phyloP scores from a whole-genome alignment of 2,113 vertebrate genomes.

The Lepus europaeus region DNA sequence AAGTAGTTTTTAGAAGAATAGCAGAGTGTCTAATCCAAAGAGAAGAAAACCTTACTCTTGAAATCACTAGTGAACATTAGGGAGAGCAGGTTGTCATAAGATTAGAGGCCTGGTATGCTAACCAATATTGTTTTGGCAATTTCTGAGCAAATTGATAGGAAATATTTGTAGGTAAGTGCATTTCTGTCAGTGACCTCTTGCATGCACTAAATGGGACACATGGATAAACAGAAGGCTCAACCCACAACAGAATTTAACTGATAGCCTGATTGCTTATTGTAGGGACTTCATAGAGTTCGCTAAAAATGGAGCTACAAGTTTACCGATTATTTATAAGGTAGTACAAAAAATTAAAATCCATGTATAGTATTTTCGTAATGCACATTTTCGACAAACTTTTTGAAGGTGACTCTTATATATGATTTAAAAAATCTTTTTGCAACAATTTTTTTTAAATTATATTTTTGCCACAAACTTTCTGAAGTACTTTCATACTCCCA shows the following conservation, averaged over 20 bases:
- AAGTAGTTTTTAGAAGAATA: conserved; percentile 49
- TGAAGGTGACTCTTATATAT: no score
- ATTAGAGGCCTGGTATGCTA: neutral
- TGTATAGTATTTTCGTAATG: no score
- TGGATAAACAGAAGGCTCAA: neutral
- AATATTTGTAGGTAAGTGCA: neutral
- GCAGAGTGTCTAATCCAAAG: neutral
- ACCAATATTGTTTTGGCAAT: neutral
- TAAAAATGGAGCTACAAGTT: no score
- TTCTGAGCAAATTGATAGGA: neutral
- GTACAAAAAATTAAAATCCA: no score
- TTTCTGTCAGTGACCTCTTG: neutral
- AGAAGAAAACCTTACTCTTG: neutral
- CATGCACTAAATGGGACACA: neutral
- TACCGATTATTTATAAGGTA: no score
- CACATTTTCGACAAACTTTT: no score
- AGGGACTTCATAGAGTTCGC: no score
- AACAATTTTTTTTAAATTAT: no score
- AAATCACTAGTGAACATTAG: neutral
- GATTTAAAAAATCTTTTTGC: no score
- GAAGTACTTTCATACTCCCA: neutral
- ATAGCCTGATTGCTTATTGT: neutral
- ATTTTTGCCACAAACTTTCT: no score
- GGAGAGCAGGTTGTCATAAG: neutral
- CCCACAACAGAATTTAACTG: neutral